Base-by-base conservation (phyloP, 2,113 vertebrate species). In the Picathartes gymnocephalus region DNA sequence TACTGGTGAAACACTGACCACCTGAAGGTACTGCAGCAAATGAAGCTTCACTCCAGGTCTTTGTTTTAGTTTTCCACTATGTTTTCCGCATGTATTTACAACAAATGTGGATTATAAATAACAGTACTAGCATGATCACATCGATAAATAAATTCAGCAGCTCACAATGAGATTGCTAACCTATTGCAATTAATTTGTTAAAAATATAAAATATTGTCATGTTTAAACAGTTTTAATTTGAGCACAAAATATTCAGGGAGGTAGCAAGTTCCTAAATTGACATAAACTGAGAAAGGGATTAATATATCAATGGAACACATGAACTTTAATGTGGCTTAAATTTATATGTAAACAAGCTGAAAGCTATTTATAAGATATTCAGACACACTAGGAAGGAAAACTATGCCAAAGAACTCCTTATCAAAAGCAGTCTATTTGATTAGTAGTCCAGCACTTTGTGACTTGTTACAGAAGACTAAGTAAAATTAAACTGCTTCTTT, bases 261-360 rank as follows among this genome's bases (percentile, higher is more conserved):
- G 45, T 81, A 81, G 31, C 60, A 72, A 88, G 61, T 65, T 90
- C 44, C 57, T 24, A 86, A 89, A 92, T 4, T 90, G 83, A 85
- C 56, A 94, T 66, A 87, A 94, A 85, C 31, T 89, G 88, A 84
- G 54, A 93, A 94, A 62, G 31, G 66, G 39, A 92, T 92, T 85
- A 92, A 69, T 85, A 23, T 69, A 84, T 85, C 70, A 89, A 8
- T 85, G 28, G 81, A 93, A 92, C 71, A 81, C 30, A 80, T 85
- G 57, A 97, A 94, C 81, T 81, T 33, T 89, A 86, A 77, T 81
- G 51, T 86, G 83, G 56, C 31, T 89, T 91, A 95, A 81, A 95
- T 94, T 86, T 92, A 77, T 91, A 92, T 73, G 50, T 79, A 81
- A 96, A 87, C 0, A 0, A 72, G 39, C 21, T 70, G 61, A 85